Conservation (phyloP, 2,888 invertebrate species). For the Protonemura montana region DNA sequence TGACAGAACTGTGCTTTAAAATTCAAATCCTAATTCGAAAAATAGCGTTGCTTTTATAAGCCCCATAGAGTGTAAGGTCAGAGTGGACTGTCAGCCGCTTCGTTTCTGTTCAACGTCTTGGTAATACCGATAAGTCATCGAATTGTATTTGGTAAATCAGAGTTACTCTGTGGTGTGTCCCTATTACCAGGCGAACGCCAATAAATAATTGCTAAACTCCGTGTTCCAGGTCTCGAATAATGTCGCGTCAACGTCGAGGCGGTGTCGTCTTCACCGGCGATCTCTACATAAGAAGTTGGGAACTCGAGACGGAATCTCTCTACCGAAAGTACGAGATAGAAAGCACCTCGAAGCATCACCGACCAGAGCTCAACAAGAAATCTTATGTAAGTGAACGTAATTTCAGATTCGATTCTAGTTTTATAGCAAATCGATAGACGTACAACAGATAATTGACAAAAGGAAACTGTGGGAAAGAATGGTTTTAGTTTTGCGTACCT, state of each 20-base stretch:
- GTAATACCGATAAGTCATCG: no score
- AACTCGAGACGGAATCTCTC: conserved; percentile 60
- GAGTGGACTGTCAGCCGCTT: no score
- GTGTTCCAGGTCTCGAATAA: conserved; percentile 63
- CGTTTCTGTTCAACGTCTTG: no score
- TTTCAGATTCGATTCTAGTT: background rate
- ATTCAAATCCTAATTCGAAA: no score
- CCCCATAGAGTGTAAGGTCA: no score
- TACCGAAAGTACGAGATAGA: conserved; percentile 41
- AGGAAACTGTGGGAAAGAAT: background rate
- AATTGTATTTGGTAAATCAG: no score
- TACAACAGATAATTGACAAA: background rate
- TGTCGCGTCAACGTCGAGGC: conserved; percentile 60
- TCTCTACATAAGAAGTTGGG: conserved; percentile 65
- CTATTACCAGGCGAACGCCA: no score
- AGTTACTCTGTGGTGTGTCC: no score
- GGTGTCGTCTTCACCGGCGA: conserved; percentile 61
- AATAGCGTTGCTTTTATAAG: no score
- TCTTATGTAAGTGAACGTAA: conserved; percentile 28
- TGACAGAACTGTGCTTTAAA: no score
- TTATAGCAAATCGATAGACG: background rate
- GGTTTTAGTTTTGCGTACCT: background rate
- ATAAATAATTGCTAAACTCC: conserved; percentile 20
- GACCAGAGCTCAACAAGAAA: background rate
- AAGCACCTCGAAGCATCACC: conserved; percentile 1